A percentile compares a stretch with the other conserved stretches of the same genome.
These are phyloP conservation scores for Apotomis betuletana DNA, from an alignment of 2,888 invertebrate genomes.

Conservation along the genomic window DNA sequence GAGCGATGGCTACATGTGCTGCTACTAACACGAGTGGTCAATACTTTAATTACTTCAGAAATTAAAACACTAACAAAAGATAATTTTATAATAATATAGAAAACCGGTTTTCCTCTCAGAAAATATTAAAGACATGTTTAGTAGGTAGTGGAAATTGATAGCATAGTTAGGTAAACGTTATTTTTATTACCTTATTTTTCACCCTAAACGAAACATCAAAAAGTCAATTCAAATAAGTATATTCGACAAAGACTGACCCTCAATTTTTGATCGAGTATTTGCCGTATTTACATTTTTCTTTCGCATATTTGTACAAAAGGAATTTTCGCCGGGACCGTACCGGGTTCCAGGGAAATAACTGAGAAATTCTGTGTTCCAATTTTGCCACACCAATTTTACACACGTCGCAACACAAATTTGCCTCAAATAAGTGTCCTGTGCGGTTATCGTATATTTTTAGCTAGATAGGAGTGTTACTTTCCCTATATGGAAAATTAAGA, in stretches of 20 bases:
- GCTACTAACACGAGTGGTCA: too few relatives aligned
- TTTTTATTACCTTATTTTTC: too few relatives aligned
- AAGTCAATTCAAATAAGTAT: neutral
- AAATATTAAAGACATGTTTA: too few relatives aligned
- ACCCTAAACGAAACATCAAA: too few relatives aligned
- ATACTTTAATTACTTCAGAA: too few relatives aligned
- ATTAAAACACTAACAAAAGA: too few relatives aligned
- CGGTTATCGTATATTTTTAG: constrained; percentile 66
- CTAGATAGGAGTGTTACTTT: constrained; percentile 43
- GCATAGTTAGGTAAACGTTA: too few relatives aligned
- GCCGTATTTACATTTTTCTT: constrained; percentile 30
- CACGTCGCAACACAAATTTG: constrained; percentile 69
- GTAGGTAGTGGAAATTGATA: too few relatives aligned
- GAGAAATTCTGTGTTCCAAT: constrained; percentile 60
- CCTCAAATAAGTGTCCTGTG: constrained; percentile 66
- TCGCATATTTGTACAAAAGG: constrained; percentile 41
- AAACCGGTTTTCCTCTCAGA: too few relatives aligned
- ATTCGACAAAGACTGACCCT: neutral
- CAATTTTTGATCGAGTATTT: constrained; percentile 18
- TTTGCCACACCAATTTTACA: constrained; percentile 55
- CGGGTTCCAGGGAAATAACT: constrained; percentile 45
- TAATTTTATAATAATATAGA: too few relatives aligned
- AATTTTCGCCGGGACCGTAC: constrained; percentile 37
- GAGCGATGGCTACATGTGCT: too few relatives aligned
- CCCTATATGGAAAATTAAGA: constrained; percentile 5